These are phyloP conservation scores for Salticus scenicus DNA, from an alignment of 2,888 invertebrate species.

Conservation along the genomic window DNA sequence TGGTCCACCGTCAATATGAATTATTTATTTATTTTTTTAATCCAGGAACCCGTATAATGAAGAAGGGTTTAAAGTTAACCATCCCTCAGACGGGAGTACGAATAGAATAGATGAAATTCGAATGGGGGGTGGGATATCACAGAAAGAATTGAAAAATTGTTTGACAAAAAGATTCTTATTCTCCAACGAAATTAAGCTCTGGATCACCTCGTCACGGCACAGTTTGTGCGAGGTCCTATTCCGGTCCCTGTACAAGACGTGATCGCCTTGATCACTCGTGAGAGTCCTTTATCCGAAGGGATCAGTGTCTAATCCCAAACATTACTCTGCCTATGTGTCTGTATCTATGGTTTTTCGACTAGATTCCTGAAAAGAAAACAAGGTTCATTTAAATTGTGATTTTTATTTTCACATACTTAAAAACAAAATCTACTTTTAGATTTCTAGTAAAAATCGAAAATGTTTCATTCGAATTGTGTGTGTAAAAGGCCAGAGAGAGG, in stretches of 20 bases:
- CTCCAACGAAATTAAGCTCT: conserved; percentile 64
- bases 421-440: too few relatives aligned
- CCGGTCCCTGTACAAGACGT: conserved; percentile 5
- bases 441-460: too few relatives aligned
- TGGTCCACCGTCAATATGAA: conserved; percentile 4
- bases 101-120: not conserved
- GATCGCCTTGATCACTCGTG: not conserved
- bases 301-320: not conserved
- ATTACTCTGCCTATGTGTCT: conserved; percentile 25
- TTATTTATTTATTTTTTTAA: not conserved
- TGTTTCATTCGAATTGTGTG: too few relatives aligned
- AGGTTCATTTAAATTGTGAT: too few relatives aligned
- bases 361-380: conserved; percentile 30
- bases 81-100: not conserved
- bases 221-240: not conserved
- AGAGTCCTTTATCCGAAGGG: not conserved
- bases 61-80: conserved; percentile 11
- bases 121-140: conserved; percentile 59
- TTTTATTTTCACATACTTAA: too few relatives aligned
- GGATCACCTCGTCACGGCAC: conserved; percentile 55
- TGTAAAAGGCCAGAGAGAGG: too few relatives aligned
- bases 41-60: conserved; percentile 33
- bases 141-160: conserved; percentile 66
- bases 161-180: conserved; percentile 39
- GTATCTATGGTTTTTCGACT: conserved; percentile 26